Base-by-base conservation (phyloP, 2,797 vertebrate genomes). In the Tarsius wallacei region DNA sequence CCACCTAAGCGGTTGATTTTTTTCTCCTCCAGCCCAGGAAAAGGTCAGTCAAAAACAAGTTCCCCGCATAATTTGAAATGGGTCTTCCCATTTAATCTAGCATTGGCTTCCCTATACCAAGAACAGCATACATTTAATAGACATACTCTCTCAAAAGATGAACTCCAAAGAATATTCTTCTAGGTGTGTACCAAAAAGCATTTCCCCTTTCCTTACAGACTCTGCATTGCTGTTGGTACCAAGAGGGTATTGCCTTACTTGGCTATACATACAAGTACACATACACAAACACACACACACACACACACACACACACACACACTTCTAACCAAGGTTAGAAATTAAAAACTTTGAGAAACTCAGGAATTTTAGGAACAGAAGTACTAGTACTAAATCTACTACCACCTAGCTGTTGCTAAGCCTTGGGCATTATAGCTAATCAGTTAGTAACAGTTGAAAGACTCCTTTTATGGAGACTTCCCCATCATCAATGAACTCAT, bases 401-500 rank as follows among this genome's bases (percentile, higher is more conserved):
- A 89, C 68, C 85, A 96, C 57, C 82, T 59, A 87, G 80, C 53
- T 95, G 82, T 96, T 51, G 53, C 78, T 96, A 94, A 97, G 51
- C 64, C 88, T 82, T 93, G 77, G 77, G 91, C 13, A 0, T 93
- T 96, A 90, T 91, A 87, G 84, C 84, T 97, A 97, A 97, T 97
- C 96, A 97, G 82, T 82, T 89, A 95, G 96, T 87, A 97, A 96
- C 76, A 95, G n/a, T 61, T 86, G 93, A 78, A 85, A 97, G 96
- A 71, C 95, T 94, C 66, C 96, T 87, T 96, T 98, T 61, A 94
- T 91, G n/a, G 92, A 49, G 66, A 82, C 26, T 97, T 96, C 90
- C 15, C 53, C 53, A 73, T 68, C 51, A 91, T 94, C 97, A 97
- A 89, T 94, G 91, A 97, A 98, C 84, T 97, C 96, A 95, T 95